Conservation (phyloP, 2,797 vertebrate species). For the Cossypha polioptera region DNA sequence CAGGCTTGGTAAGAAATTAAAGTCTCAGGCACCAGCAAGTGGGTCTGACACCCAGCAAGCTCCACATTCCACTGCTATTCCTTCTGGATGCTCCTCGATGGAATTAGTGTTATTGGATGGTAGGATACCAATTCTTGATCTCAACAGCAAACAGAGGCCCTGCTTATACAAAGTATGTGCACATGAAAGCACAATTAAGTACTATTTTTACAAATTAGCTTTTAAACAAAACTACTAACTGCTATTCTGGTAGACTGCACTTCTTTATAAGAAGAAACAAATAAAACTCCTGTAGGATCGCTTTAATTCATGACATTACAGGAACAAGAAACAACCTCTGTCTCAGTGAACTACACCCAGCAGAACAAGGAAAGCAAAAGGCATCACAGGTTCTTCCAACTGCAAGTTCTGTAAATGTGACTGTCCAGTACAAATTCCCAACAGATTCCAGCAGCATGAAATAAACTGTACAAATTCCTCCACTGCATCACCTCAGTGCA, state of each 20-base stretch:
- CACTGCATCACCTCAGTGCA: background rate
- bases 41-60: background rate
- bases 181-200: background rate
- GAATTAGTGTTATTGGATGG: background rate
- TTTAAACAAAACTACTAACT: background rate
- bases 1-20: background rate
- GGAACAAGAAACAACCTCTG: background rate
- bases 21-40: background rate
- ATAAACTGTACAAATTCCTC: background rate
- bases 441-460: background rate
- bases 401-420: background rate
- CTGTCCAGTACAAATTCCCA: background rate
- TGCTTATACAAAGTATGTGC: background rate
- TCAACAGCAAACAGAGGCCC: background rate
- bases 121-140: background rate
- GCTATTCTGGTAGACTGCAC: background rate
- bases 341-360: background rate
- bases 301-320: background rate
- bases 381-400: background rate
- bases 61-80: background rate
- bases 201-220: background rate
- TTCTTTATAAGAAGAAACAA: background rate
- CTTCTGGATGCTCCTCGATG: background rate
- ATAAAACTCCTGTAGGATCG: background rate
- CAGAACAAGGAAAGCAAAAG: background rate